These are phyloP conservation scores for Protomyctophum bolini DNA, from an alignment of 2,113 vertebrate genomes.

Conservation along the genomic window DNA sequence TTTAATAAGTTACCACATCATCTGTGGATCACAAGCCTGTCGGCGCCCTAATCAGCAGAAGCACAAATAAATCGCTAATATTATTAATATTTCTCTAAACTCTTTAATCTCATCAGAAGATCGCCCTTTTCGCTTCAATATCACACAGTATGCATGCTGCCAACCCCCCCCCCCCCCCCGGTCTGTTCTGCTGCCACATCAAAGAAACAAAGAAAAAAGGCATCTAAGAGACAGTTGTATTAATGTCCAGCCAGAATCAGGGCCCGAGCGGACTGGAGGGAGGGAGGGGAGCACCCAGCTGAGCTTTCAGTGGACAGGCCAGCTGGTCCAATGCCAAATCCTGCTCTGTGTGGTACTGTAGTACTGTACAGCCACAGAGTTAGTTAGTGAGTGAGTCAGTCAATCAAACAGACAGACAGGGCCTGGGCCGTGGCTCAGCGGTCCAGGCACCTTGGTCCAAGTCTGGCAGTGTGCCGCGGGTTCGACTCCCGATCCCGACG, in stretches of 20 bases:
- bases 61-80: not conserved
- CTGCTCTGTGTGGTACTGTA: conserved; percentile 13
- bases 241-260: conserved; percentile 34
- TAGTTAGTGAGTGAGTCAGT: not conserved
- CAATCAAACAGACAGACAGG: not conserved
- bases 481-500: too few species aligned
- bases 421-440: too few species aligned
- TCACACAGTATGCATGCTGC: not conserved
- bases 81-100: conserved; percentile 5
- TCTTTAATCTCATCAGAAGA: conserved; percentile 19
- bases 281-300: conserved; percentile 32
- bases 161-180: too few species aligned
- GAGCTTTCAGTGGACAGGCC: conserved; percentile 38
- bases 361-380: conserved; percentile 12
- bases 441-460: too few species aligned
- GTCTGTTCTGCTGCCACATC: conserved; percentile 26
- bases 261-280: conserved; percentile 19
- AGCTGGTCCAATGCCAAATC: conserved; percentile 44
- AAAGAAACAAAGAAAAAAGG: conserved; percentile 37
- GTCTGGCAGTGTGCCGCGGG: too few species aligned
- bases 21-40: not conserved
- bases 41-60: not conserved
- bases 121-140: conserved; percentile 3
- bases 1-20: too few species aligned
- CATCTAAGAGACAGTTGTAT: conserved; percentile 35